phyloP scores from a whole-genome alignment of 2,888 invertebrate genomes.

The Philereme transversata region DNA sequence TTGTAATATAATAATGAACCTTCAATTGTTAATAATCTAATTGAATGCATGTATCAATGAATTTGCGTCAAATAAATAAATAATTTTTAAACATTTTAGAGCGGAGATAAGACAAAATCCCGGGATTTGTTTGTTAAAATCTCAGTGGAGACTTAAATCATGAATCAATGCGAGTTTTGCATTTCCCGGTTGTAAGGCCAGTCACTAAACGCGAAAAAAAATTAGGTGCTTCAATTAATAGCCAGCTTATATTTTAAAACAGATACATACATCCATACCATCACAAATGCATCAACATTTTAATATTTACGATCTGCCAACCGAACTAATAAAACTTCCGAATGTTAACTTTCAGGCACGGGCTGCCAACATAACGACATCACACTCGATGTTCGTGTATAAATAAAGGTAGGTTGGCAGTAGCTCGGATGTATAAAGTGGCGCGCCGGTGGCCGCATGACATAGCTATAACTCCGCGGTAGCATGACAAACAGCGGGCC shows the following conservation, averaged over 20 bases:
- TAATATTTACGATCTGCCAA: conserved; percentile 38
- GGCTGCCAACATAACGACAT: conserved; percentile 39
- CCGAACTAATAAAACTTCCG: conserved; percentile 39
- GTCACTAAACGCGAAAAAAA: too few species aligned
- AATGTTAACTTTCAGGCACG: conserved; percentile 37
- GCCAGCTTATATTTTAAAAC: not conserved
- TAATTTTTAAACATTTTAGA: not conserved
- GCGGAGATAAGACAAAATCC: not conserved
- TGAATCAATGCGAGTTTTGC: too few species aligned
- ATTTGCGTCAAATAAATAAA: too few species aligned
- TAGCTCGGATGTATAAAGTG: conserved; percentile 82
- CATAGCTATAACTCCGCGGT: conserved; percentile 81
- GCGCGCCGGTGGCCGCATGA: conserved; percentile 83
- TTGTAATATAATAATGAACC: too few species aligned
- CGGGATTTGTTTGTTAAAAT: not conserved
- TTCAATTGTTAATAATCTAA: too few species aligned
- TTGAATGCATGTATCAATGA: too few species aligned
- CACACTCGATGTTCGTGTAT: conserved; percentile 47
- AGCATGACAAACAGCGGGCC: conserved; percentile 78
- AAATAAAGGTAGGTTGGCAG: conserved; percentile 63
- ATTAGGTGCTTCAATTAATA: too few species aligned
- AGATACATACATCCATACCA: conserved; percentile 6
- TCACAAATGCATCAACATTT: conserved; percentile 18
- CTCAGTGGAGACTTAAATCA: too few species aligned
- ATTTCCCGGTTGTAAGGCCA: too few species aligned